Evolutionary conservation across 2,888 invertebrate genomes (phyloP), one percentile per base, ranked within the genome.

Genomic region (Athetis lepigone): DNA sequence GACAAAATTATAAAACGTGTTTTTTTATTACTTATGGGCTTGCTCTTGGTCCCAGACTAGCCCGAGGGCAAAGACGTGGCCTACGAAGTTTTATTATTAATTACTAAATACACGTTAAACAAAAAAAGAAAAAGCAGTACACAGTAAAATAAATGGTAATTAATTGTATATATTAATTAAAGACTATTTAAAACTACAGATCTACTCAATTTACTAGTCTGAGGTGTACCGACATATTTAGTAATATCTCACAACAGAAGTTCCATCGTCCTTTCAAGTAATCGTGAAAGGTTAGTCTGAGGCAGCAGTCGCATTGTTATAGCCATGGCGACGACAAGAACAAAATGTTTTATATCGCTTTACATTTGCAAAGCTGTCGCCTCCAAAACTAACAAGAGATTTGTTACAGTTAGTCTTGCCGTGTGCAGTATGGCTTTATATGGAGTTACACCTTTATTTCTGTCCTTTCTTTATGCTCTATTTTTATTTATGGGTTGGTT

Each of bases 241-340:
- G 39, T 33, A 58, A 54, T 23, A 16, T 47, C 29, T 66, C 11
- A 42, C 18, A 39, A 13, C 36, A 23, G 18, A 36, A 13, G 42
- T 55, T 43, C 29, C 23, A 2, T 50, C 39, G 58, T 65, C 47
- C 51, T 54, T 47, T 8, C 19, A 21, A 18, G 9, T 40, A 56
- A 39, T 74, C 75, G 74, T 68, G 61, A 74, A 56, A 70, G 60
- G 69, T 69, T 61, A 70, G 39, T 47, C 33, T 49, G 46, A 36
- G 37, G 29, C 21, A 62, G 45, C 45, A 36, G 49, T 21, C 13
- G 39, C 27, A 11, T 47, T 68, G 46, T 40, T 25, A 57, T 21
- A 37, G 21, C 25, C 21, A 42, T 61, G 69, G 45, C 39, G 7
- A 51, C 18, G 63, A 72, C 71, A 36, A 23, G n/a, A 55, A 75